A percentile compares a stretch with the other conserved stretches of the same genome.
Evolutionary conservation across 2,113 vertebrate species (phyloP).

Genomic region (Fregetta grallaria): DNA sequence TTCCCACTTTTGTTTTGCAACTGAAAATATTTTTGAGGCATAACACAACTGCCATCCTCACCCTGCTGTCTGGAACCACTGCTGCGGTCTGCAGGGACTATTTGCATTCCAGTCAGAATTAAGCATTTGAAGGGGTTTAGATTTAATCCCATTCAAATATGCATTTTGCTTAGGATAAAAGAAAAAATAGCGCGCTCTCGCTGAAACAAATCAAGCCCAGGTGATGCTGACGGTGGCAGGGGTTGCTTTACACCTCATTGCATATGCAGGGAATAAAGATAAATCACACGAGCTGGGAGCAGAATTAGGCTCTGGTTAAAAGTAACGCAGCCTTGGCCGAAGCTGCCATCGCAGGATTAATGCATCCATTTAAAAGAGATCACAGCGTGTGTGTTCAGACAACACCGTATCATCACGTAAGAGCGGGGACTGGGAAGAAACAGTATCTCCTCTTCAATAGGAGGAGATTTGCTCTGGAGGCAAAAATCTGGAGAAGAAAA

Average conservation of each 20-base stretch:
- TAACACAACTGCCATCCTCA: neutral
- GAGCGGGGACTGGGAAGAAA: neutral
- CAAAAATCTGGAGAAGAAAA: too few species aligned
- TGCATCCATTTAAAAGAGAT: neutral
- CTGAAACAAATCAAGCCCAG: neutral
- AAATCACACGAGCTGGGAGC: neutral
- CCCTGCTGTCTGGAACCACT: neutral
- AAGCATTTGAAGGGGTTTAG: neutral
- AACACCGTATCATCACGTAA: fast-evolving
- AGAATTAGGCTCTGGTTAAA: neutral
- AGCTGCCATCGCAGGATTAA: neutral
- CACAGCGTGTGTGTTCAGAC: neutral
- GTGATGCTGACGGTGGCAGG: neutral
- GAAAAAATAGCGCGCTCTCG: neutral
- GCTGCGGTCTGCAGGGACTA: neutral
- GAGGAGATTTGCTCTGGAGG: neutral
- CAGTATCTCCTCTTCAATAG: neutral
- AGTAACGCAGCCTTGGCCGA: neutral
- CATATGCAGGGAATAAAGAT: neutral
- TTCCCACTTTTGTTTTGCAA: constrained; percentile 39
- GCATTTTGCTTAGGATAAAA: neutral
- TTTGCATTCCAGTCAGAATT: constrained; percentile 7
- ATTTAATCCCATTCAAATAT: neutral
- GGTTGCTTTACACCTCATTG: neutral
- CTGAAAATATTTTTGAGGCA: constrained; percentile 13